Evolutionary conservation across 2,888 invertebrate genomes (phyloP), one percentile per base, ranked within the genome.

Genomic region (Rhagonycha lutea): DNA sequence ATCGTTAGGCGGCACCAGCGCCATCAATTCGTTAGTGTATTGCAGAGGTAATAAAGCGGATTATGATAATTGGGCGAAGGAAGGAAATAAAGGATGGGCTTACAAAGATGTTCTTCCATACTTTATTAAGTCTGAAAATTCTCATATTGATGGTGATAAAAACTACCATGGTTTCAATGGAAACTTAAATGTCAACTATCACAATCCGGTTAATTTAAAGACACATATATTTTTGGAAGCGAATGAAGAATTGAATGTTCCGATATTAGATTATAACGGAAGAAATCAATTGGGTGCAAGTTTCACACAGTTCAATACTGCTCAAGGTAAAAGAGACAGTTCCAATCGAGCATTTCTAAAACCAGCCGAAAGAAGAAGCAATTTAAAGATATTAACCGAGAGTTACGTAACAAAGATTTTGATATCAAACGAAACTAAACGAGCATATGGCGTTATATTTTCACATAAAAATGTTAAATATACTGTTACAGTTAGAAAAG

Each of bases 1-100:
- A 74, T 78, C 79, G 0, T 88, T 96, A 0, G 96, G 96, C 0
- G 96, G 96, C 0, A 94, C 94, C 5, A 94, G 94, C 23, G 94
- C 95, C 0, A 89, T 96, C 0, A 96, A 96, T 84, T 94, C 94
- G 4, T 95, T 96, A 95, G 90, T 96, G 0, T 96, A 97, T 86
- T 92, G 95, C 62, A 89, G 97, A 72, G 97, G 97, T 0, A 95
- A 95, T 86, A 90, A 91, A 70, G 89, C 92, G 0, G 96, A 96
- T 86, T 97, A 92, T 84, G 94, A 96, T 85, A 91, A 92, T 68
- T 97, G 97, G 97, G 94, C 90, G 10, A 88, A 88, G 0, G 88
- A 92, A 18, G 96, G 96, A 0, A 95, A 95, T 85, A 89, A 91
- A 0, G 82, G 85, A 68, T 87, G 86, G 83, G 62, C 76, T 2